A percentile compares a stretch with the other conserved stretches of the same genome.
phyloP scores from a whole-genome alignment of 2,797 vertebrate genomes.

The Coluber constrictor region DNA sequence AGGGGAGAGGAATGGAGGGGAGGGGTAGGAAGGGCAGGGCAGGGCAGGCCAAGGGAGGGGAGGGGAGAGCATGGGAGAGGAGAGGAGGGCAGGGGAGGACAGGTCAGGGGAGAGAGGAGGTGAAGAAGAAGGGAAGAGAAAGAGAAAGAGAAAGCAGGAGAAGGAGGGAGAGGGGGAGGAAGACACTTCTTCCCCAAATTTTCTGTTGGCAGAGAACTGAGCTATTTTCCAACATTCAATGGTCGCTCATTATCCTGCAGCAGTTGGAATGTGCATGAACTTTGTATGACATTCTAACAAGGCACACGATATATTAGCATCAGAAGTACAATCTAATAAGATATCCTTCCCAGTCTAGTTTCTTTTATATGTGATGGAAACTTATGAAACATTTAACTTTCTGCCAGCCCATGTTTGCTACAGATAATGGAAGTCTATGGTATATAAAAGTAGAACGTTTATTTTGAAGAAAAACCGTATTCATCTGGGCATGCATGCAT shows the following conservation, averaged over 20 bases:
- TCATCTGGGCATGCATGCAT: not conserved
- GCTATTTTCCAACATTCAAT: not conserved
- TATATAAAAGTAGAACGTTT: not conserved
- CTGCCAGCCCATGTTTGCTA: not conserved
- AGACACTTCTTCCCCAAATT: too few species aligned
- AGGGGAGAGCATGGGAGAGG: too few species aligned
- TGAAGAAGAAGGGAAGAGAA: too few species aligned
- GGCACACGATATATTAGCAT: not conserved
- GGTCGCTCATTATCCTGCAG: not conserved
- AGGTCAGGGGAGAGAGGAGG: too few species aligned
- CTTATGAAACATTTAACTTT: not conserved
- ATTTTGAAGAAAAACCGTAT: not conserved
- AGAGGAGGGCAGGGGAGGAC: accelerated
- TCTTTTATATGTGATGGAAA: not conserved
- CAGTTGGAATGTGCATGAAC: not conserved
- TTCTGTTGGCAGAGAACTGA: not conserved
- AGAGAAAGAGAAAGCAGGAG: too few species aligned
- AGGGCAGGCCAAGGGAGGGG: too few species aligned
- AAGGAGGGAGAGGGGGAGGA: accelerated
- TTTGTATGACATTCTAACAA: not conserved
- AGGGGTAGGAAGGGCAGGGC: too few species aligned
- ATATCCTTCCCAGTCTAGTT: not conserved
- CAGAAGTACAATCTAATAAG: not conserved
- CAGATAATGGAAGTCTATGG: not conserved
- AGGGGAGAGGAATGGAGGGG: too few species aligned